Conservation (phyloP, 2,888 invertebrate species). For the Cataglyphis albicans region DNA sequence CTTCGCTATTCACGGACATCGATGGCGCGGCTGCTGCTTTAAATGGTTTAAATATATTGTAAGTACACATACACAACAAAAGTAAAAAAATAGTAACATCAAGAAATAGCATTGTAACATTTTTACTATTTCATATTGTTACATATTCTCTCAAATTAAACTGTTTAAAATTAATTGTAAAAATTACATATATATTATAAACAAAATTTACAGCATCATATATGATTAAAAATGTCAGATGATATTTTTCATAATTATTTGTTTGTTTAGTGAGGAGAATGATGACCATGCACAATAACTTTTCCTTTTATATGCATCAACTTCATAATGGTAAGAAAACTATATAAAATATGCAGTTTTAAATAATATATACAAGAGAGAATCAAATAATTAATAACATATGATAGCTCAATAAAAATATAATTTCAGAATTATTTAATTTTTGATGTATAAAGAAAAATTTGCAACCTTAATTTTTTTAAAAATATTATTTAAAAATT, state of each 20-base stretch:
- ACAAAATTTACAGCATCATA: background rate
- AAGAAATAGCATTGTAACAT: conserved; percentile 3
- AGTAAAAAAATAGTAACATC: conserved; percentile 8
- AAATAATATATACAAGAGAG: conserved; percentile 27
- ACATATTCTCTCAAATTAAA: no score
- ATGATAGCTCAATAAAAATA: background rate
- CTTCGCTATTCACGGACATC: conserved; percentile 91
- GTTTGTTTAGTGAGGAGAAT: conserved; percentile 62
- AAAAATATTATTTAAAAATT: background rate
- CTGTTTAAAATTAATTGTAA: no score
- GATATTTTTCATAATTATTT: conserved; percentile 1
- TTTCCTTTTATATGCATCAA: background rate
- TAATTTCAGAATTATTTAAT: background rate
- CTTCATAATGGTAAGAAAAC: background rate
- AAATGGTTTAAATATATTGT: conserved; percentile 74
- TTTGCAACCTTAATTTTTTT: background rate
- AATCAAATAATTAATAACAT: conserved; percentile 7
- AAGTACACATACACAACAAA: conserved; percentile 57
- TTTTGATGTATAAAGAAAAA: conserved; percentile 21
- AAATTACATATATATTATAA: background rate
- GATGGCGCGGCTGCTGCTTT: conserved; percentile 59
- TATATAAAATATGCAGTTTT: conserved; percentile 11
- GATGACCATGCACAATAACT: conserved; percentile 56
- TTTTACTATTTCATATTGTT: conserved; percentile 55
- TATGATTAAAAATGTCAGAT: background rate